Conservation (phyloP, 1,140 invertebrate genomes). For the Pseudomyrmex pallidus region DNA sequence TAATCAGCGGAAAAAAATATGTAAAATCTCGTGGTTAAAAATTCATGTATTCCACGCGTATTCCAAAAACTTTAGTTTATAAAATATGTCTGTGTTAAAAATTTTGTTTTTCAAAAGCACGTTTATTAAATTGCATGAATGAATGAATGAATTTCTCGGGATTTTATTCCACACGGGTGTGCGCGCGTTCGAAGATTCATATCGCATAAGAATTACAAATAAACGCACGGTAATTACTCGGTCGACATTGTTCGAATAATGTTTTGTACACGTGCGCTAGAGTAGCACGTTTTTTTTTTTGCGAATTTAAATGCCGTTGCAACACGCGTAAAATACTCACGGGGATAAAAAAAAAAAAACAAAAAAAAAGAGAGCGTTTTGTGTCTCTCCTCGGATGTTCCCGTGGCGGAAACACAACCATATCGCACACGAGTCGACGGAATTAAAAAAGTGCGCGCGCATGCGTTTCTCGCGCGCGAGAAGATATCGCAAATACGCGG, state of each 20-base stretch:
- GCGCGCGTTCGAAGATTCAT: no score
- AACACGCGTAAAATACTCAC: background rate
- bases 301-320: constrained; percentile 3
- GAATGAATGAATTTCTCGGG: no score
- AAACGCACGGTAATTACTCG: background rate
- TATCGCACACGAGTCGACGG: background rate
- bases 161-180: background rate
- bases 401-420: no score
- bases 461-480: background rate
- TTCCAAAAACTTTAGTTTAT: no score
- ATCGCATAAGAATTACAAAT: background rate
- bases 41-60: no score
- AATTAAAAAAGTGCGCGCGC: constrained; percentile 40
- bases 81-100: no score
- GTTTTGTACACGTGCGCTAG: constrained; percentile 6
- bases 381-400: background rate
- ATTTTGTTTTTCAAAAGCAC: no score
- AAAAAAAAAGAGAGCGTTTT: background rate
- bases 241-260: constrained; percentile 51
- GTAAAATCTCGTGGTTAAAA: no score
- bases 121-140: no score
- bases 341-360: background rate
- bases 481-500: background rate
- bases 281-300: background rate
- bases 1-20: no score